Base-by-base conservation (phyloP, 2,113 vertebrate genomes). In the Clupea harengus region DNA sequence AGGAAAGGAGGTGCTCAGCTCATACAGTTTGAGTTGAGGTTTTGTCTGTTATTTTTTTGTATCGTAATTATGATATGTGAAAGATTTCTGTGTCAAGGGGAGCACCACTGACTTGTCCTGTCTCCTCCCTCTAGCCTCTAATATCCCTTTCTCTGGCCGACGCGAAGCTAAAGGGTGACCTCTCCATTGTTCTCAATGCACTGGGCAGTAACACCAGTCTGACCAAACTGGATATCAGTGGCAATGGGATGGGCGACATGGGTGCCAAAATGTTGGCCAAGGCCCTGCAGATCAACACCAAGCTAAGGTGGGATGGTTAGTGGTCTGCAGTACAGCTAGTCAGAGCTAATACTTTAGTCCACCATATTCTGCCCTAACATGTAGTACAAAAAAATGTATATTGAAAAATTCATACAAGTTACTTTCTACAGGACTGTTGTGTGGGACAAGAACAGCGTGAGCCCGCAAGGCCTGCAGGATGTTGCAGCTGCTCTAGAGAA, bases 191-290 rank as follows among this genome's bases (percentile, higher is more conserved):
- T 85, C 97, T 99, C 91, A 99, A 98, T 50, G 98, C 97, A 32
- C 91, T 99, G 92, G 98, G 98, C 81, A 97, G 97, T 93, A 99
- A 99, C 94, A 95, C 95, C 17, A 97, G 97, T 28, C 95, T 99
- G 86, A 99, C 96, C 85, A 96, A 94, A 82, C 95, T 99, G 92
- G 98, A 99, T 94, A 97, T 99, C 92, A 99, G 98, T 11, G 98
- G 98, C 44, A 99, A 99, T 52, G 93, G 92, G 32, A 99, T 99
- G 98, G 98, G 98, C 1, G 98, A 99, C 92, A 97, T 99, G 96
- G 97, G 98, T 7, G 98, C 97, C 3, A 99, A 99, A 94, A 99
- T 99, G 96, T 89, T 99, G 88, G 97, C 98, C 85, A 99, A 99
- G 89, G 98, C 98, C 2, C 94, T 99, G 64, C 98, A 99, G 93